phyloP scores from a whole-genome alignment of 2,797 vertebrate genomes.

The Lepidocolaptes lacrymiger region DNA sequence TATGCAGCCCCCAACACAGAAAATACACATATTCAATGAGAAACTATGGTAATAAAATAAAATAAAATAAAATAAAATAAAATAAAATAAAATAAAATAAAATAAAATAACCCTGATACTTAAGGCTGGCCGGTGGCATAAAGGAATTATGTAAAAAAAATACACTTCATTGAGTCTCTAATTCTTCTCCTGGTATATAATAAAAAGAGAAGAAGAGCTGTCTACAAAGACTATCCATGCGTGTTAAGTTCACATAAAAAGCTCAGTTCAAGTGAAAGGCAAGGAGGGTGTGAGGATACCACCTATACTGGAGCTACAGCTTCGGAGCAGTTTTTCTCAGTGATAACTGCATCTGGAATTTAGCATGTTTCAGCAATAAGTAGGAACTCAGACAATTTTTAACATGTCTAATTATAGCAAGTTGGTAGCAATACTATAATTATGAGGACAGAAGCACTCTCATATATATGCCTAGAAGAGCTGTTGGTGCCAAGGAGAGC shows the following conservation, averaged over 20 bases:
- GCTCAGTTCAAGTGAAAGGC: background rate
- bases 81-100: no score
- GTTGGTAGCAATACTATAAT: background rate
- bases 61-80: background rate
- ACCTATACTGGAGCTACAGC: background rate
- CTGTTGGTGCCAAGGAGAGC: background rate
- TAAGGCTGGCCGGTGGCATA: background rate
- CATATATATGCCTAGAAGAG: background rate
- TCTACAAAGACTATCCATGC: background rate
- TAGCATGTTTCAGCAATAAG: background rate
- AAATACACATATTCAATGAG: background rate
- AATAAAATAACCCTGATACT: background rate
- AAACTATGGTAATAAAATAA: background rate
- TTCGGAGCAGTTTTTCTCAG: background rate
- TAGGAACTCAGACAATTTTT: conserved; percentile 21
- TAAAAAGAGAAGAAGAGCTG: background rate
- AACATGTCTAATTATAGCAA: conserved; percentile 36
- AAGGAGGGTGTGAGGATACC: background rate
- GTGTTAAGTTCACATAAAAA: background rate
- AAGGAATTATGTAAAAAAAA: background rate
- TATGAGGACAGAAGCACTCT: conserved; percentile 1
- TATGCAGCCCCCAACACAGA: background rate
- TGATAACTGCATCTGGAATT: background rate
- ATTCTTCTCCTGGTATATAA: background rate
- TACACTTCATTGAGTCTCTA: background rate